Percentiles rank a stretch among this genome's conserved stretches.
Evolutionary conservation across 2,113 vertebrate genomes (phyloP).

Genomic region (Bubo bubo): DNA sequence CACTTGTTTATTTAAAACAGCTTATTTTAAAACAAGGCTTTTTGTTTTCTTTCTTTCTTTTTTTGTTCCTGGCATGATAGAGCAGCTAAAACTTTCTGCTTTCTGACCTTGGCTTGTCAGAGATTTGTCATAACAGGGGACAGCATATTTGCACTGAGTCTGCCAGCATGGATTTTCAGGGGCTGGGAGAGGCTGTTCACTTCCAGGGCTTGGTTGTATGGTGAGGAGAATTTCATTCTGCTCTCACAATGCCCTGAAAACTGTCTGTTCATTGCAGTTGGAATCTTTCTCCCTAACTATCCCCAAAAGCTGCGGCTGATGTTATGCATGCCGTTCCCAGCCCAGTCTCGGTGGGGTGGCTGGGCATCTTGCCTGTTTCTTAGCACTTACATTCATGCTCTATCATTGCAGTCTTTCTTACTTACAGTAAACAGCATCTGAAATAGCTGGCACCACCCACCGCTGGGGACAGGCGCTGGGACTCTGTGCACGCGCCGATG

Average conservation of each 20-base stretch:
- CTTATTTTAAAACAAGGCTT: constrained; percentile 18
- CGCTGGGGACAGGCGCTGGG: background rate
- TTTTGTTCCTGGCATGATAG: background rate
- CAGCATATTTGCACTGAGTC: background rate
- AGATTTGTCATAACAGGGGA: background rate
- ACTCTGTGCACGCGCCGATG: fast-evolving
- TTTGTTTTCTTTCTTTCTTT: background rate
- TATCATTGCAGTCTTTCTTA: background rate
- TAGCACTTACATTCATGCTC: background rate
- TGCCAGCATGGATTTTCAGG: background rate
- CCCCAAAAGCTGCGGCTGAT: background rate
- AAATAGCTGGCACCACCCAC: background rate
- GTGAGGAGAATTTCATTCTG: background rate
- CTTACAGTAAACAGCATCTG: background rate
- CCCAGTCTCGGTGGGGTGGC: background rate
- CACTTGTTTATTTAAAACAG: background rate
- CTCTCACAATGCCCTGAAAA: background rate
- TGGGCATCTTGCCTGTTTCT: background rate
- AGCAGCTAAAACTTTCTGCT: background rate
- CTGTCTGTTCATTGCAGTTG: background rate
- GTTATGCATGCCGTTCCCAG: fast-evolving
- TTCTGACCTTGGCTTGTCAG: background rate
- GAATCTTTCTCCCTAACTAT: background rate
- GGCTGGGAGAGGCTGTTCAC: background rate
- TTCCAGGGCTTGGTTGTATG: background rate